These are phyloP conservation scores for Pantherophis guttatus DNA, from an alignment of 2,113 vertebrate genomes.

Conservation along the genomic window DNA sequence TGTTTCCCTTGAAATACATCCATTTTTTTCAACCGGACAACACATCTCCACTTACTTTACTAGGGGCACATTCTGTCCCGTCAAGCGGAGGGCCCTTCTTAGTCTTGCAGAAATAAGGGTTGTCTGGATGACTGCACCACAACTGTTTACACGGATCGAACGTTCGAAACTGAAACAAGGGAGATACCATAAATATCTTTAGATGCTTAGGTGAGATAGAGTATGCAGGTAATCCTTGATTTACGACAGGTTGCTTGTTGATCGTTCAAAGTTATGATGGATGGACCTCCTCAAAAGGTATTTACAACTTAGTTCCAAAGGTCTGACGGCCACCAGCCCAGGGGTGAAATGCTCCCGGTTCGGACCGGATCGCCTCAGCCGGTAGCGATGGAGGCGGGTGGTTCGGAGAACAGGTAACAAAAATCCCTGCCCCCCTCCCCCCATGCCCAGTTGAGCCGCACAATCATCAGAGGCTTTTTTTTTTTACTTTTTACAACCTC, in stretches of 20 bases:
- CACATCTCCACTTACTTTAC: constrained; percentile 86
- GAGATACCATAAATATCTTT: background rate
- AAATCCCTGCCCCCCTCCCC: too few relatives aligned
- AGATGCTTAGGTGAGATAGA: background rate
- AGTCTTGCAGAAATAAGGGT: constrained; percentile 98
- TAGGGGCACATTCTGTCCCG: constrained; percentile 90
- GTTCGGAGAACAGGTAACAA: too few relatives aligned
- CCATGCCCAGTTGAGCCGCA: too few relatives aligned
- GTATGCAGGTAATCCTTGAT: background rate
- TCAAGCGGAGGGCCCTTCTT: constrained; percentile 98
- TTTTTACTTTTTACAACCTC: too few relatives aligned
- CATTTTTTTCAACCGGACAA: background rate
- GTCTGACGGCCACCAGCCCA: too few relatives aligned
- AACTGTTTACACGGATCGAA: constrained; percentile 97
- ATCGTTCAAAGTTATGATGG: background rate
- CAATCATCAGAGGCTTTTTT: too few relatives aligned
- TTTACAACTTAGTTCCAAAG: too few relatives aligned
- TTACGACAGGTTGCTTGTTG: background rate
- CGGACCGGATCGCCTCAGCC: too few relatives aligned
- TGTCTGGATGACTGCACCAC: constrained; percentile 98
- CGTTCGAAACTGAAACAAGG: constrained; percentile 85
- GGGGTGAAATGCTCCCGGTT: too few relatives aligned
- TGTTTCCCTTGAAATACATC: background rate
- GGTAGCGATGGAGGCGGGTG: too few relatives aligned
- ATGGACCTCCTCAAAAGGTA: background rate